A percentile compares a stretch with the other conserved stretches of the same genome.
These are phyloP conservation scores for Tyrannus savana DNA, from an alignment of 2,113 vertebrate species.

Conservation along the genomic window DNA sequence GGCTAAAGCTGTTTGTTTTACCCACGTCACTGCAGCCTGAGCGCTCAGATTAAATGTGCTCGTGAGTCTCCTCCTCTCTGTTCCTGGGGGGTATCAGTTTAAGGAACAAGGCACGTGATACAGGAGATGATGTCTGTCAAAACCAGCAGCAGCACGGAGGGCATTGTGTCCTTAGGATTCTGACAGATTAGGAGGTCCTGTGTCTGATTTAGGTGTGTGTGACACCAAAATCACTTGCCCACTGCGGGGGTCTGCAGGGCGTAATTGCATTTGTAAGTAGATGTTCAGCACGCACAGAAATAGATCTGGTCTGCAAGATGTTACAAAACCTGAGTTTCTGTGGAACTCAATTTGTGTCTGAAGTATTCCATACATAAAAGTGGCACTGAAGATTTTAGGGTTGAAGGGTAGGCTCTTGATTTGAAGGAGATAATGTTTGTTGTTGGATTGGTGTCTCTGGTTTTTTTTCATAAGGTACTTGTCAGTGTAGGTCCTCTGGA, in stretches of 20 bases:
- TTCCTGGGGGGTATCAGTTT: neutral
- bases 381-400: neutral
- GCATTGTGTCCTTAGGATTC: neutral
- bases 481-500: neutral
- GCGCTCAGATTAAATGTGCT: neutral
- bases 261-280: neutral
- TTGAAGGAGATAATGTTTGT: neutral
- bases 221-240: neutral
- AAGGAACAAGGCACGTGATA: neutral
- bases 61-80: neutral
- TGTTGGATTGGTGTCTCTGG: neutral
- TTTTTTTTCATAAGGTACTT: neutral
- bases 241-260: neutral
- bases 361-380: neutral
- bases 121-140: neutral
- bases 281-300: neutral
- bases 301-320: neutral
- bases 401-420: neutral
- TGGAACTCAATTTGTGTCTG: neutral
- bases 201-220: neutral
- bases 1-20: slow-evolving; percentile 24
- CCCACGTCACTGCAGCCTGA: neutral
- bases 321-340: neutral
- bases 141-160: neutral
- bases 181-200: neutral